These are phyloP conservation scores for Hemicentrotus pulcherrimus DNA, from an alignment of 35 echinoderm and acorn worm genomes.

Conservation along the genomic window DNA sequence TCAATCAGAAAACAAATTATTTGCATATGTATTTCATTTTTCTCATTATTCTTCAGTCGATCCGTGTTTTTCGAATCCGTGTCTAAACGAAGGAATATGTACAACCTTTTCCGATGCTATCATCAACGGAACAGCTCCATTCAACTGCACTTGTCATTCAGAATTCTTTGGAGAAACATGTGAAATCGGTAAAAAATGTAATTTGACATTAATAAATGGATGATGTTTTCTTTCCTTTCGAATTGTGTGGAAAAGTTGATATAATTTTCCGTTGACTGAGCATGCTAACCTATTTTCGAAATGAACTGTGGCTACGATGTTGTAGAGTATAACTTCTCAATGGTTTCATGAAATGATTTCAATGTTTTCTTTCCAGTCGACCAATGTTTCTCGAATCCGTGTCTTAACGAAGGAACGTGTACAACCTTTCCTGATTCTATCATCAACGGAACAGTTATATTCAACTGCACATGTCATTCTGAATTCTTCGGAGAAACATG, in stretches of 20 bases:
- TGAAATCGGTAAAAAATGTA: conserved; percentile 57
- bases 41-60: neutral
- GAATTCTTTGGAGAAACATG: conserved; percentile 68
- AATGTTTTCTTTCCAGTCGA: neutral
- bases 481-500: neutral
- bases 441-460: neutral
- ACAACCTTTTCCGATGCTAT: conserved; percentile 33
- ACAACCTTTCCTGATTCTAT: neutral
- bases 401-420: neutral
- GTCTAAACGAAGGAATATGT: conserved; percentile 78
- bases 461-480: neutral
- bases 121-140: conserved; percentile 44
- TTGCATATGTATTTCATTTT: too few species aligned
- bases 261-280: neutral
- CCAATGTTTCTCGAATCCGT: neutral
- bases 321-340: neutral
- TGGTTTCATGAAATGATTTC: too few species aligned
- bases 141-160: conserved; percentile 63
- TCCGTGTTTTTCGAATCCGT: conserved; percentile 73
- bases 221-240: neutral
- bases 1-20: too few species aligned
- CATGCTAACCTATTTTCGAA: neutral
- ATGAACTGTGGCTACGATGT: neutral
- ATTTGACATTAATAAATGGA: neutral
- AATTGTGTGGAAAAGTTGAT: neutral